Percentiles rank a stretch among this genome's conserved stretches.
Evolutionary conservation across 2,888 invertebrate genomes (phyloP).

Genomic region (Cryptops parisi): DNA sequence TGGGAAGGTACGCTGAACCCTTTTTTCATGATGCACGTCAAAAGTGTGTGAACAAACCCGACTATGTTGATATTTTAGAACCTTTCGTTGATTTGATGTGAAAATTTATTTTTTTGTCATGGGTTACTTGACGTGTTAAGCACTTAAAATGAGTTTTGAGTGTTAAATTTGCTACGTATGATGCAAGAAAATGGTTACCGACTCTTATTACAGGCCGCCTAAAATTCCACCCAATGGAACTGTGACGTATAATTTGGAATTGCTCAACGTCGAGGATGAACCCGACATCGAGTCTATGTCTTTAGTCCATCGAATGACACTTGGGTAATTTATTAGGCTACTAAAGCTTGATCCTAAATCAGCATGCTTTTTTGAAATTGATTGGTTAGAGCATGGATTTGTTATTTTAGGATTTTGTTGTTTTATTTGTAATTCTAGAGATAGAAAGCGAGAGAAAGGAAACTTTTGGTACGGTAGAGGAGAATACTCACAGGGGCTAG

Average conservation of each 20-base stretch:
- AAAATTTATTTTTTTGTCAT: too few relatives aligned
- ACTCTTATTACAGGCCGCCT: conserved; percentile 29
- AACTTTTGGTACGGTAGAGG: conserved; percentile 80
- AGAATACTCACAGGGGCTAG: conserved; percentile 65
- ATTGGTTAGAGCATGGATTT: too few relatives aligned
- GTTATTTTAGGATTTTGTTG: background rate
- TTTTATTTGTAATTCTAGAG: conserved; percentile 34
- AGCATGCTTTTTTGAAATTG: too few relatives aligned
- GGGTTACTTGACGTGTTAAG: too few relatives aligned
- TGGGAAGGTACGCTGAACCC: conserved; percentile 38
- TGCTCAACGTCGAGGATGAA: conserved; percentile 51
- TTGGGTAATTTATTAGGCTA: conserved; percentile 45
- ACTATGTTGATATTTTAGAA: too few relatives aligned
- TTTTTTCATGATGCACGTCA: conserved; percentile 2
- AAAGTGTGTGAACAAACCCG: too few relatives aligned
- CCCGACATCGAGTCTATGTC: conserved; percentile 45
- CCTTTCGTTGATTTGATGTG: too few relatives aligned
- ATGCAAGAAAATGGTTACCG: background rate
- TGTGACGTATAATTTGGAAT: conserved; percentile 53
- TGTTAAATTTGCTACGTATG: background rate
- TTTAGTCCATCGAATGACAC: conserved; percentile 50
- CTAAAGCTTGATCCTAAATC: too few relatives aligned
- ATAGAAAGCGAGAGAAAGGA: conserved; percentile 64
- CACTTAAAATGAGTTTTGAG: background rate
- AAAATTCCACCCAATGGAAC: conserved; percentile 50